Percentiles rank a stretch among this genome's conserved stretches.
Evolutionary conservation across 1,140 invertebrate species (phyloP).

Genomic region (Brachionus calyciflorus): DNA sequence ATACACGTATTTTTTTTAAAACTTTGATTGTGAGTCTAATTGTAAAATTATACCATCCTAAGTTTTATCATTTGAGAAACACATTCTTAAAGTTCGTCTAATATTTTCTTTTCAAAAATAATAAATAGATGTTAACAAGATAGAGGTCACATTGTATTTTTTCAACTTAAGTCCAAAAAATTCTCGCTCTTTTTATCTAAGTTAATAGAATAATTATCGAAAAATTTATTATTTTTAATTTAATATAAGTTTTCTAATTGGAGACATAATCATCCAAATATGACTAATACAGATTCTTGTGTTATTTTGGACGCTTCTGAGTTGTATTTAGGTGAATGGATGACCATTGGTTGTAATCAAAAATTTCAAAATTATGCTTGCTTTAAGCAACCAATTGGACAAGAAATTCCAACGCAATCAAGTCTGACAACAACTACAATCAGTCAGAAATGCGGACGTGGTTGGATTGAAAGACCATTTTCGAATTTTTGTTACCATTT

Average conservation of each 20-base stretch:
- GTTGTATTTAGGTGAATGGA: constrained; percentile 34
- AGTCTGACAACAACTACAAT: constrained; percentile 1
- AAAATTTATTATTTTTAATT: not conserved
- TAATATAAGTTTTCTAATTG: constrained; percentile 34
- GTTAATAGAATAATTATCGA: no score
- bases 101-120: no score
- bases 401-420: not conserved
- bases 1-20: no score
- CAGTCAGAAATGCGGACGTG: constrained; percentile 21
- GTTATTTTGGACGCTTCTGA: not conserved
- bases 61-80: no score
- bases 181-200: not conserved
- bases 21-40: no score
- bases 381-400: not conserved
- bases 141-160: no score
- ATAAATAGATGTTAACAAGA: no score
- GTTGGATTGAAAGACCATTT: constrained; percentile 35
- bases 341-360: constrained; percentile 22
- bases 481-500: constrained; percentile 39
- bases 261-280: constrained; percentile 24
- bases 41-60: no score
- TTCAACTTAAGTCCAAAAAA: no score
- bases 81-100: no score
- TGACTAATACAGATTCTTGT: not conserved
- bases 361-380: not conserved